Base-by-base conservation (phyloP, 2,888 invertebrate species). In the Spilarctia lutea region DNA sequence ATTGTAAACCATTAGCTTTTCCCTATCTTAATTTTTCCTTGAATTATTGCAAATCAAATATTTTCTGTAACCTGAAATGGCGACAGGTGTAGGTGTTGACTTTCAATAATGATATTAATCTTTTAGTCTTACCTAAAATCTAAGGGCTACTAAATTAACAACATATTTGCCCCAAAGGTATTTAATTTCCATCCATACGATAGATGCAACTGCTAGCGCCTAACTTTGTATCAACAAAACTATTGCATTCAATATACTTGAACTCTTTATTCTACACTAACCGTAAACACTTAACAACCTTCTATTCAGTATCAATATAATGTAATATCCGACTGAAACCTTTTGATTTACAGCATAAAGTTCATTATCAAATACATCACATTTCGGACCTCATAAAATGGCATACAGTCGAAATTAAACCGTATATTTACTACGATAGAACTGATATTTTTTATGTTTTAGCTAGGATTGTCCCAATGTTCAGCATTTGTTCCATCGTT, bases 401-500 rank as follows among this genome's bases (percentile, higher is more conserved):
- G 35, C 13, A n/a, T 4, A 10, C 24, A 33, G 27, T 52, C 20
- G 0, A 85, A 79, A 79, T 76, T 81, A 13, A 73, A 79, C 81
- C 71, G 66, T 82, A 78, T 70, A 0, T 0, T 0, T 11, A 0
- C 18, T 0, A 0, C 0, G 0, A 8, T 81, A 83, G 77, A 73
- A 60, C 68, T 33, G 18, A 73, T n/a, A 39, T 75, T 81, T 81
- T 45, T 27, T 69, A 75, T 63, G 75, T 35, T 45, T 18, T 52
- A n/a, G 4, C 11, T 76, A 85, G 84, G 85, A 81, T 73, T 79
- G 77, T 33, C 74, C 68, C 18, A 77, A 76, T 63, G 83, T 85
- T 83, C 85, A 94, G 93, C 94, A 94, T 93, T 94, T 94, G 94
- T 91, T 88, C 85, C 83, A 87, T 86, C 89, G 83, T 80, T 81